phyloP scores from a whole-genome alignment of 2,797 vertebrate species.

The Agapornis canus region DNA sequence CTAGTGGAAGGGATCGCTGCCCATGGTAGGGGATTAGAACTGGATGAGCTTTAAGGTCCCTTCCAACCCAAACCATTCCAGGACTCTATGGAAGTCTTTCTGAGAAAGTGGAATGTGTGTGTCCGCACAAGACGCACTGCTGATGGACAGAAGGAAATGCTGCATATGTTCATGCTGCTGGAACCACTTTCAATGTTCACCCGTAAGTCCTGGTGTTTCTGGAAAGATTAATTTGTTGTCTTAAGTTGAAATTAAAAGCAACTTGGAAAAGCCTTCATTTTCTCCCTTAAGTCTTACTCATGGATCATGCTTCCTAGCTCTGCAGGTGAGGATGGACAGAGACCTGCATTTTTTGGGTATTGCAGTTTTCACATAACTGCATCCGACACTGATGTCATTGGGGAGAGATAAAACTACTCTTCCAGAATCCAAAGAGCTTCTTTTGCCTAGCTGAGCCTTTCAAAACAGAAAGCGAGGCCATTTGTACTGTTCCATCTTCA shows the following conservation, averaged over 20 bases:
- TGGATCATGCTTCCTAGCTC: not conserved
- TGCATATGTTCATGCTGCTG: accelerated
- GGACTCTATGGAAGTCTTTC: not conserved
- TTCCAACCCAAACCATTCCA: not conserved
- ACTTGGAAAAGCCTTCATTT: not conserved
- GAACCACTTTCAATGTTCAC: not conserved
- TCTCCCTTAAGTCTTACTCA: accelerated
- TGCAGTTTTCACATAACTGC: not conserved
- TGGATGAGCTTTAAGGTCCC: not conserved
- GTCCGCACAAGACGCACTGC: not conserved
- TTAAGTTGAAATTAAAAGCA: not conserved
- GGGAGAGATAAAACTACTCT: not conserved
- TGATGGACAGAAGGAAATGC: not conserved
- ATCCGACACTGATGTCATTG: accelerated
- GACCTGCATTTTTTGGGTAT: accelerated
- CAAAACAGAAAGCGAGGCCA: not conserved
- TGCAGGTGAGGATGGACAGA: not conserved
- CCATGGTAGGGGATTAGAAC: not conserved
- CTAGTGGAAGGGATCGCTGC: too few relatives aligned
- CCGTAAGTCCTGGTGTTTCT: not conserved
- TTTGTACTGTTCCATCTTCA: not conserved
- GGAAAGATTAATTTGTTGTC: not conserved
- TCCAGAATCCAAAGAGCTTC: not conserved
- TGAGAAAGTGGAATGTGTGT: not conserved
- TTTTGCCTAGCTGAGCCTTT: not conserved